Evolutionary conservation across 2,888 invertebrate species (phyloP), one percentile per base, ranked within the genome.

Genomic region (Pegoplata infirma): DNA sequence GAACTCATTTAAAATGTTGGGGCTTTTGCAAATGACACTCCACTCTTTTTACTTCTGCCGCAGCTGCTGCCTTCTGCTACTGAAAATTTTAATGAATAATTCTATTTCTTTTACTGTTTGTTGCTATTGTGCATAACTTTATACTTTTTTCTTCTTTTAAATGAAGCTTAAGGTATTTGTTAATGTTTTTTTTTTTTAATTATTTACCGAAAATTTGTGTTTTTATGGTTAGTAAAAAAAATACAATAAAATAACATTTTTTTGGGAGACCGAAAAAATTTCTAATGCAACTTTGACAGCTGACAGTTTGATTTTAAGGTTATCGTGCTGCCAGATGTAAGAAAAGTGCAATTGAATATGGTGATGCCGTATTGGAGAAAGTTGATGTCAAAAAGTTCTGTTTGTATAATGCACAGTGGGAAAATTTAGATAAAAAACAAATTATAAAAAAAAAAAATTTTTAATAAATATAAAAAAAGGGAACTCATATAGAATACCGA

Each of bases 201-300:
- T 46, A n/a, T 46, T 46, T n/a, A n/a, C n/a, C n/a, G 7, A 17
- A 6, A 19, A 61, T 19, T n/a, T 67, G 4, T 17, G 46, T 7
- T 32, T n/a, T 32, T 7, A 8, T 32, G 4, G 2, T 36, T 16
- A 63, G 36, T 14, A 49, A 51, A 61, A 14, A 59, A 72, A 72
- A 40, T 4, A 72, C 25, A 68, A 64, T 14, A 76, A 36, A 51
- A 72, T 64, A 76, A 75, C 12, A 73, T 67, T 53, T 66, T 59
- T 44, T 47, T 12, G 19, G 8, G 58, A 67, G 12, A 66, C 40
- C 68, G 21, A 63, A 73, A 51, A 25, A 66, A 59, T 14, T 51
- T 32, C 64, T 59, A 66, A 36, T 61, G 44, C 21, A 75, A 61
- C 23, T 66, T 71, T 79, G 75, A 71, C 79, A 71, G 66, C 0